phyloP scores from a whole-genome alignment of 2,113 vertebrate genomes.

The Laterallus jamaicensis region DNA sequence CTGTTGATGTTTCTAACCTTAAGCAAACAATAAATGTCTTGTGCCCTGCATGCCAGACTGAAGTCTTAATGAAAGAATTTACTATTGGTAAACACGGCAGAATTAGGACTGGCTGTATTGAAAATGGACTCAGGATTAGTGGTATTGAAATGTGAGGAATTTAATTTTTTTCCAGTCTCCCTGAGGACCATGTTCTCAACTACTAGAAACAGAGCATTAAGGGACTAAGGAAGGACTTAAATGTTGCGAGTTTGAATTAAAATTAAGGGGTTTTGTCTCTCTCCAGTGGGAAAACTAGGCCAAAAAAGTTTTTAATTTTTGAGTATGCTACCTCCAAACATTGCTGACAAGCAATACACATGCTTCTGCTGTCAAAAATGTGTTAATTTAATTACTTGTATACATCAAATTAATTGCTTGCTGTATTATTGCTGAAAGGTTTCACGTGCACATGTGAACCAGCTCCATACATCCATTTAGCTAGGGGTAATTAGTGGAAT shows the following conservation, averaged over 20 bases:
- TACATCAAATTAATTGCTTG: background rate
- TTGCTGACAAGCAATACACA: background rate
- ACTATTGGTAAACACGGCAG: background rate
- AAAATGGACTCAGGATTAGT: constrained; percentile 29
- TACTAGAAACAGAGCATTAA: background rate
- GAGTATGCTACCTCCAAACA: background rate
- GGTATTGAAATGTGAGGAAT: constrained; percentile 18
- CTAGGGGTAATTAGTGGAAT: background rate
- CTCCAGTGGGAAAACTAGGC: background rate
- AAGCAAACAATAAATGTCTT: constrained; percentile 15
- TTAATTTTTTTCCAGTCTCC: background rate
- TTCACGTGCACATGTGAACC: background rate
- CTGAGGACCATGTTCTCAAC: background rate
- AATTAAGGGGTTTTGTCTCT: background rate
- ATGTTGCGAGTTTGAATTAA: background rate
- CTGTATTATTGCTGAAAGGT: background rate
- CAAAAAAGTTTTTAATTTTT: background rate
- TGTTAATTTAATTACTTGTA: background rate
- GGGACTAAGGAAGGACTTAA: background rate
- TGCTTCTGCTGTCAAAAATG: background rate
- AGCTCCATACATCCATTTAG: background rate
- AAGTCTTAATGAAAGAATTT: background rate
- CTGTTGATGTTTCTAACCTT: background rate
- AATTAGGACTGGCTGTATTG: constrained; percentile 5
- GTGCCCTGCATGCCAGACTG: background rate